A percentile compares a stretch with the other conserved stretches of the same genome.
phyloP scores from a whole-genome alignment of 2,113 vertebrate species.

The Dasypus novemcinctus region DNA sequence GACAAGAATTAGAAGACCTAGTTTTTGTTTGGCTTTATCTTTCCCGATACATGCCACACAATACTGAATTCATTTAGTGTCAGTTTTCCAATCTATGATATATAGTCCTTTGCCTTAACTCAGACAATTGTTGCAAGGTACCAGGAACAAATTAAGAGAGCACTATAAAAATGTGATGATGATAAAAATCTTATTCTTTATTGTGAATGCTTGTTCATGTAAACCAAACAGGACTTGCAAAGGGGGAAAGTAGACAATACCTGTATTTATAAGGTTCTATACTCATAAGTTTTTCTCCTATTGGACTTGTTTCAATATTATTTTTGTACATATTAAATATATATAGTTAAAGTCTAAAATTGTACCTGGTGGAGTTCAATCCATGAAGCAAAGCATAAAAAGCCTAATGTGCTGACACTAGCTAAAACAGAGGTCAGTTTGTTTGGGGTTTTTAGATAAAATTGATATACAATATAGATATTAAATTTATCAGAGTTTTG shows the following conservation, averaged over 20 bases:
- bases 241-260: neutral
- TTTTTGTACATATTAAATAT: constrained; percentile 12
- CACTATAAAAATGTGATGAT: neutral
- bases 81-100: constrained; percentile 25
- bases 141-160: neutral
- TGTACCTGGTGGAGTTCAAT: neutral
- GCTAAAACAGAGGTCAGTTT: neutral
- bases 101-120: neutral
- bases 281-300: neutral
- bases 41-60: neutral
- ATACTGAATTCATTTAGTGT: neutral
- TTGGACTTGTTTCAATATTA: constrained; percentile 28
- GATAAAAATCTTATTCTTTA: constrained; percentile 12
- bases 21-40: neutral
- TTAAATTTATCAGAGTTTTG: neutral
- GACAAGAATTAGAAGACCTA: neutral
- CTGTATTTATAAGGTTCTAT: constrained; percentile 21
- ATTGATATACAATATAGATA: neutral
- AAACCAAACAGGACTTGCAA: neutral
- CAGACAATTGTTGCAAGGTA: neutral
- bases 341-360: neutral
- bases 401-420: neutral
- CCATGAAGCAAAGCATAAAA: neutral
- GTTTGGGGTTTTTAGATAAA: neutral
- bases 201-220: neutral